Conservation (phyloP, 2,888 invertebrate genomes). For the Phortica magna region DNA sequence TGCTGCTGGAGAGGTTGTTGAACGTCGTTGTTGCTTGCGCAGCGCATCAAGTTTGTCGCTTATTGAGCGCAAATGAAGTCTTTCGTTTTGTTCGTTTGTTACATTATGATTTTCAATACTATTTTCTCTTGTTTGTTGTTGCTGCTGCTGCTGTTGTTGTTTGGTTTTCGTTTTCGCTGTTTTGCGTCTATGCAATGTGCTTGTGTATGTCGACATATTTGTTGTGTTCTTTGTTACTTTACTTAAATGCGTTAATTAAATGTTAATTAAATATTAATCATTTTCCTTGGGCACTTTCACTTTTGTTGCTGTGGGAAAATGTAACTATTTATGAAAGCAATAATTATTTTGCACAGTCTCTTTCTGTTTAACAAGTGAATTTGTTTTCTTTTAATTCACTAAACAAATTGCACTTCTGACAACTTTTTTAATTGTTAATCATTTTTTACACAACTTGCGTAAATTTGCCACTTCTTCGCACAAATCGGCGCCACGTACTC, state of each 20-base stretch:
- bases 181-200: slow-evolving; percentile 66
- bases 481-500: slow-evolving; percentile 43
- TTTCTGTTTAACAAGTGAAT: not conserved
- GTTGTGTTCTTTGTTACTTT: slow-evolving; percentile 51
- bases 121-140: slow-evolving; percentile 53
- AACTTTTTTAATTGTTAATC: not conserved
- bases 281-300: not conserved
- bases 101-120: slow-evolving; percentile 53
- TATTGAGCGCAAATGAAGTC: slow-evolving; percentile 74
- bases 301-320: not conserved
- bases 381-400: not conserved
- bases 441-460: too few relatives aligned
- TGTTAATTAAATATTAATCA: slow-evolving; percentile 33
- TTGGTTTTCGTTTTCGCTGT: slow-evolving; percentile 64
- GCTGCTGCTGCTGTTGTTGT: slow-evolving; percentile 46
- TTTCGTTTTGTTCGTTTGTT: slow-evolving; percentile 70
- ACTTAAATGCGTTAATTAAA: slow-evolving; percentile 26
- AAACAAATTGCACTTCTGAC: not conserved
- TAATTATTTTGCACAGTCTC: not conserved
- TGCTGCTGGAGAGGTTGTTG: slow-evolving; percentile 50
- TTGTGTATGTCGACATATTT: slow-evolving; percentile 59
- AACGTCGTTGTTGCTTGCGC: slow-evolving; percentile 47
- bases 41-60: slow-evolving; percentile 60
- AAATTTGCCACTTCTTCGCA: not conserved
- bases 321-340: not conserved